A percentile compares a stretch with the other conserved stretches of the same genome.
phyloP scores from a whole-genome alignment of 2,888 invertebrate genomes.

The Troides aeacus region DNA sequence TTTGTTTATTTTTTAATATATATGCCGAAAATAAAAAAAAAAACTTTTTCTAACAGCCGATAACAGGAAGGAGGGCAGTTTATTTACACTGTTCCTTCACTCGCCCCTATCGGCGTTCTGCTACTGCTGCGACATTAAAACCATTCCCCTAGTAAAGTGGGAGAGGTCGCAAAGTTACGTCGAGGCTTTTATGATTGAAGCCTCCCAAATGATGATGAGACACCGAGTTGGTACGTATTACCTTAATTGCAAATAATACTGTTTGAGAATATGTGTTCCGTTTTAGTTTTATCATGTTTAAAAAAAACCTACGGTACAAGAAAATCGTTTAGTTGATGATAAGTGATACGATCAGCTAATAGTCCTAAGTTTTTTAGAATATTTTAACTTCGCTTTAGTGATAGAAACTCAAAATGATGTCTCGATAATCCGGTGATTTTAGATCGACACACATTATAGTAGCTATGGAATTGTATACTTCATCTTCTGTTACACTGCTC shows the following conservation, averaged over 20 bases:
- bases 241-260: background rate
- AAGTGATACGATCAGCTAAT: too few relatives aligned
- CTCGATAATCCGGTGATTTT: background rate
- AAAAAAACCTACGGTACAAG: too few relatives aligned
- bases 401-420: background rate
- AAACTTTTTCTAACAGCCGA: slow-evolving; percentile 68
- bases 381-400: background rate
- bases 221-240: slow-evolving; percentile 75
- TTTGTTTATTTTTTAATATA: too few relatives aligned
- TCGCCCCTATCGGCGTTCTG: slow-evolving; percentile 92
- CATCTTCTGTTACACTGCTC: too few relatives aligned
- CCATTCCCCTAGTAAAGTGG: slow-evolving; percentile 92
- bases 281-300: too few relatives aligned
- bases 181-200: slow-evolving; percentile 93
- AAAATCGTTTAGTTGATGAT: too few relatives aligned
- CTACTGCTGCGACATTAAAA: slow-evolving; percentile 92
- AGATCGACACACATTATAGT: background rate
- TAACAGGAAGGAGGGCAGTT: slow-evolving; percentile 88
- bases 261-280: background rate
- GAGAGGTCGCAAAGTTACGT: slow-evolving; percentile 93
- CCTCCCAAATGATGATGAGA: slow-evolving; percentile 89
- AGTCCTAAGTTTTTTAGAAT: background rate
- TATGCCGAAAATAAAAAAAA: background rate
- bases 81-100: slow-evolving; percentile 97
- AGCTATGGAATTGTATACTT: background rate